phyloP scores from a whole-genome alignment of 2,113 vertebrate species.

The Cyprinodon variegatus region DNA sequence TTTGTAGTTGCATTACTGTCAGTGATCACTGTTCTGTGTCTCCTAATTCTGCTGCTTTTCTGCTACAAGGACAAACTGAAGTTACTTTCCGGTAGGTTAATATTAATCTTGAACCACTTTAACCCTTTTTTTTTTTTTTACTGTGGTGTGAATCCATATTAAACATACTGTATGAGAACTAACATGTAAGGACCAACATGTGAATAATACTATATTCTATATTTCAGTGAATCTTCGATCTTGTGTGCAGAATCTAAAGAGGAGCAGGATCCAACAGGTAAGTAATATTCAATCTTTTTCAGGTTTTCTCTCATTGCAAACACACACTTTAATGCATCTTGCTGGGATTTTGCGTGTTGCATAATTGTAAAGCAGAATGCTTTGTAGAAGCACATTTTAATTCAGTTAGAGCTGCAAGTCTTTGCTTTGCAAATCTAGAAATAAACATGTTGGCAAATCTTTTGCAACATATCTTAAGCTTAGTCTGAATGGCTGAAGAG shows the following conservation, averaged over 20 bases:
- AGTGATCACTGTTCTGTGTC: constrained; percentile 74
- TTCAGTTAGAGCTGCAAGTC: too few relatives aligned
- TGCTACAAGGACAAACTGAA: constrained; percentile 84
- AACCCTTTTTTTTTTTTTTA: background rate
- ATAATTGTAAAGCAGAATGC: background rate
- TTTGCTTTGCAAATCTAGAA: too few relatives aligned
- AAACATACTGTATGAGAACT: background rate
- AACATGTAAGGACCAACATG: background rate
- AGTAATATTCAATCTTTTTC: constrained; percentile 4
- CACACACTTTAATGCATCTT: background rate
- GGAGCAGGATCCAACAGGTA: constrained; percentile 82
- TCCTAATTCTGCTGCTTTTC: constrained; percentile 78
- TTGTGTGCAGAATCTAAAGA: constrained; percentile 82
- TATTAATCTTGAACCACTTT: background rate
- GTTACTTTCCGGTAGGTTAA: constrained; percentile 65
- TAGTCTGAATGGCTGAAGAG: too few relatives aligned
- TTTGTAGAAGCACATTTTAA: too few relatives aligned
- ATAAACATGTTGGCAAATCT: too few relatives aligned
- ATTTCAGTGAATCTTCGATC: constrained; percentile 78
- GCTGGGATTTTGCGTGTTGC: background rate
- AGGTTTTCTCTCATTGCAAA: background rate
- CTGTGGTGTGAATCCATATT: background rate
- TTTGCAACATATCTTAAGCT: too few relatives aligned
- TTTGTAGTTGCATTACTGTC: constrained; percentile 78
- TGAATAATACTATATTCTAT: constrained; percentile 7